phyloP scores from a whole-genome alignment of 2,888 invertebrate genomes.

The Myopa tessellatipennis region DNA sequence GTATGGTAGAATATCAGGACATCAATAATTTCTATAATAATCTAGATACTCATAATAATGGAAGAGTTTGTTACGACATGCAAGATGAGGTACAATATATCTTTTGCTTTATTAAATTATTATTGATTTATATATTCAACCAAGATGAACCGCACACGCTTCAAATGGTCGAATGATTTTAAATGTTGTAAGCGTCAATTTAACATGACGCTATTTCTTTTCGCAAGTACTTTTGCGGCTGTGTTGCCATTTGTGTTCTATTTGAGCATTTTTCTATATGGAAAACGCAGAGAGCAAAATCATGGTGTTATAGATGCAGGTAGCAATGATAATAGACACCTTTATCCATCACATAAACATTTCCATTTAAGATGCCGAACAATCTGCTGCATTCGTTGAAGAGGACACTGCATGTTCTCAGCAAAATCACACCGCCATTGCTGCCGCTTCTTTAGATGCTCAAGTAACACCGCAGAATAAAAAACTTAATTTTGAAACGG shows the following conservation, averaged over 20 bases:
- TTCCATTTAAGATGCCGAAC: conserved; percentile 9
- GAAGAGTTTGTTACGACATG: conserved; percentile 59
- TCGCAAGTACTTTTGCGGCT: conserved; percentile 49
- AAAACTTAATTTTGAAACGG: background rate
- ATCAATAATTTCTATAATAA: conserved; percentile 55
- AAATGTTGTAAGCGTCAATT: conserved; percentile 60
- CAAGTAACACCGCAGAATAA: no score
- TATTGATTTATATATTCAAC: background rate
- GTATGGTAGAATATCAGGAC: conserved; percentile 44
- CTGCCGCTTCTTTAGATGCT: background rate
- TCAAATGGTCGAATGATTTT: conserved; percentile 57
- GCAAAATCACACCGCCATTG: background rate
- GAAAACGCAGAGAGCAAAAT: conserved; percentile 56
- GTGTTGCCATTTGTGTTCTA: conserved; percentile 60
- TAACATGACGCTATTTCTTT: conserved; percentile 51
- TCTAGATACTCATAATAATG: conserved; percentile 54
- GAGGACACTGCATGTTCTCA: background rate
- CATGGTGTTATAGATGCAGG: conserved; percentile 56
- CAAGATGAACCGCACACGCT: conserved; percentile 64
- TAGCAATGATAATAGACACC: conserved; percentile 25
- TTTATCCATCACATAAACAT: conserved; percentile 18
- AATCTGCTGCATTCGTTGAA: background rate
- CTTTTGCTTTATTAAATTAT: no score
- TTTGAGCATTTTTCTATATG: conserved; percentile 50
- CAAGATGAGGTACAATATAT: conserved; percentile 50